Conservation (phyloP, 2,113 vertebrate species). For the Colinus virginianus region DNA sequence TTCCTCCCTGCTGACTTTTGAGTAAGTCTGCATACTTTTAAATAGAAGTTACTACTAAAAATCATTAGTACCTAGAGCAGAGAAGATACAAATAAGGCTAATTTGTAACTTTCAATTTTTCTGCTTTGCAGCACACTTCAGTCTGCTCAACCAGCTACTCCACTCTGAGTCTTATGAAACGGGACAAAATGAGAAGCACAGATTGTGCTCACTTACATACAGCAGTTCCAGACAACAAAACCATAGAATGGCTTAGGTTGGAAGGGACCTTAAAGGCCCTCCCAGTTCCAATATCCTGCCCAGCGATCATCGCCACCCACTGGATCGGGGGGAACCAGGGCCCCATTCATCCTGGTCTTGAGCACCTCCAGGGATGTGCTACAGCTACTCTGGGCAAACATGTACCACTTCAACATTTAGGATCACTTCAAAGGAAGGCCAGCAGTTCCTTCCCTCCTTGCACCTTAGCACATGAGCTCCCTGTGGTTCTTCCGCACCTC, state of each 20-base stretch:
- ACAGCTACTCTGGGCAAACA: too few relatives aligned
- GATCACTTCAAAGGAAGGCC: neutral
- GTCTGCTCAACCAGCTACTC: neutral
- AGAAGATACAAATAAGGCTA: neutral
- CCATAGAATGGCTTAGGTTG: too few relatives aligned
- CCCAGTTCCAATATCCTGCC: too few relatives aligned
- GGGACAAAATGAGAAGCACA: too few relatives aligned
- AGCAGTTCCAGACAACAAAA: neutral
- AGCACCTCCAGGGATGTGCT: too few relatives aligned
- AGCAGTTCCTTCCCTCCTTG: neutral
- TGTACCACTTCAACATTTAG: neutral
- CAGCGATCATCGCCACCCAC: too few relatives aligned
- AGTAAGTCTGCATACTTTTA: rapidly evolving
- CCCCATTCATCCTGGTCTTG: too few relatives aligned
- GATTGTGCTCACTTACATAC: rapidly evolving
- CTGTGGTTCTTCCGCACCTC: neutral
- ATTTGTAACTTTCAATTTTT: rapidly evolving
- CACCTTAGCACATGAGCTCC: rapidly evolving
- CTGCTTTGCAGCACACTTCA: neutral
- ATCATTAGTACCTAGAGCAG: neutral
- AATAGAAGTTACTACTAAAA: rapidly evolving
- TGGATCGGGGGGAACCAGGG: too few relatives aligned
- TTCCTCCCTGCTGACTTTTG: neutral
- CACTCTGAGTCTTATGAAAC: rapidly evolving
- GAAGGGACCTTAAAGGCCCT: too few relatives aligned